Conservation (phyloP, 2,888 invertebrate genomes). For the Oxytorus armatus region DNA sequence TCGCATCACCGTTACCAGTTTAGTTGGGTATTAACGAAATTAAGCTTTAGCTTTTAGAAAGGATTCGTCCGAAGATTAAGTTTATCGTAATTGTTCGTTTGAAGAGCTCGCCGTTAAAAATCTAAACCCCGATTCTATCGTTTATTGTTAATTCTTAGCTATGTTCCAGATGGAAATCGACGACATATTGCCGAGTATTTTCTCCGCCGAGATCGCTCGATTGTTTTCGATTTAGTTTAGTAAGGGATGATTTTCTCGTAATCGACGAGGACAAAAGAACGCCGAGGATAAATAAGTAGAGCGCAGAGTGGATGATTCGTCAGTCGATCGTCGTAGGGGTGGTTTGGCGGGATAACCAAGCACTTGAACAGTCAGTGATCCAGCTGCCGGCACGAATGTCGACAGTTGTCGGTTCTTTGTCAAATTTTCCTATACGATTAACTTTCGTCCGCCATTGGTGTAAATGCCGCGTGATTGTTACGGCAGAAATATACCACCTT, state of each 20-base stretch:
- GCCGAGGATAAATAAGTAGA: conserved; percentile 28
- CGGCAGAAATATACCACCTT: conserved; percentile 28
- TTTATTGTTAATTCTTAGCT: not conserved
- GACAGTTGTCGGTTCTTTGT: conserved; percentile 81
- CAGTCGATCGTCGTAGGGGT: too few relatives aligned
- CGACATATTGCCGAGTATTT: conserved; percentile 59
- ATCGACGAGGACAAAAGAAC: conserved; percentile 42
- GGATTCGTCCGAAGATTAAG: conserved; percentile 61
- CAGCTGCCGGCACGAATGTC: conserved; percentile 75
- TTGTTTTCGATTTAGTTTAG: conserved; percentile 48
- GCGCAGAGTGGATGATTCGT: conserved; percentile 5
- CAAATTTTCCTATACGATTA: conserved; percentile 79
- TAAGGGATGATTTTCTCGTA: conserved; percentile 50
- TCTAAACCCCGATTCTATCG: conserved; percentile 39
- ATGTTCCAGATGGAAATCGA: conserved; percentile 52
- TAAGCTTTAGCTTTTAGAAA: conserved; percentile 61
- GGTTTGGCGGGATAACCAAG: too few relatives aligned
- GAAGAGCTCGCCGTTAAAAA: not conserved
- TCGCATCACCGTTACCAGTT: conserved; percentile 1
- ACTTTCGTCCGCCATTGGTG: conserved; percentile 62
- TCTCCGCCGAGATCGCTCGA: conserved; percentile 13
- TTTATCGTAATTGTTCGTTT: conserved; percentile 54
- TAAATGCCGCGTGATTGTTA: conserved; percentile 33
- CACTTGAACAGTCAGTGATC: conserved; percentile 75
- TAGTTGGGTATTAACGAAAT: conserved; percentile 59